Evolutionary conservation across 2,888 invertebrate genomes (phyloP), one percentile per base, ranked within the genome.

Genomic region (Helicoverpa assulta): DNA sequence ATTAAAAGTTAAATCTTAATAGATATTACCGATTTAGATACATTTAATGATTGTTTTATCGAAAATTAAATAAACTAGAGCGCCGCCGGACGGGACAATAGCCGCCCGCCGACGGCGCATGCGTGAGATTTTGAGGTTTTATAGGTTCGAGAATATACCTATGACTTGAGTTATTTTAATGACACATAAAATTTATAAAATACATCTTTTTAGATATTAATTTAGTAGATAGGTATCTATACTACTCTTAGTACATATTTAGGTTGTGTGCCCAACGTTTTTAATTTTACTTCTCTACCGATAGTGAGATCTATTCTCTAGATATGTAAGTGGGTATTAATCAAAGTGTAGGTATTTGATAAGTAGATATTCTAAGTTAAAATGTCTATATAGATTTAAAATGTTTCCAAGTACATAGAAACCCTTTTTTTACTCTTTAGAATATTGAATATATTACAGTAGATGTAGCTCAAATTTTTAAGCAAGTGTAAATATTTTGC

Each of bases 81-180:
- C 19, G 29, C 83, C 83, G 81, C 54, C 78, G 83, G 81, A 60
- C 37, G 61, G 57, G 26, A 67, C 7, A 54, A 54, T 12, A 16
- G 19, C 19, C 10, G 33, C 21, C 62, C n/a, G 51, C 89, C 88
- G 89, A 84, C 89, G 88, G 90, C 91, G 90, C 90, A 91, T 90
- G 91, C 91, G 91, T 69, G 7, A 76, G 76, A n/a, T 65, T 58
- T n/a, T 21, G 60, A 58, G 65, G 65, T 14, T 63, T 37, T 16
- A 54, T 53, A 19, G 8, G 40, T 51, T 19, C 14, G 14, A 19
- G 18, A 3, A 60, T 21, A 26, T 21, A 29, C 26, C 26, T 26
- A 26, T 14, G 53, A 51, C 1, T 16, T 50, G 57, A 58, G 18
- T 60, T 40, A 14, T 14, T 29, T 10, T 7, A 54, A 10, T 47